Evolutionary conservation across 2,797 vertebrate species (phyloP), one percentile per base, ranked within the genome.

Genomic region (Mareca strepera): DNA sequence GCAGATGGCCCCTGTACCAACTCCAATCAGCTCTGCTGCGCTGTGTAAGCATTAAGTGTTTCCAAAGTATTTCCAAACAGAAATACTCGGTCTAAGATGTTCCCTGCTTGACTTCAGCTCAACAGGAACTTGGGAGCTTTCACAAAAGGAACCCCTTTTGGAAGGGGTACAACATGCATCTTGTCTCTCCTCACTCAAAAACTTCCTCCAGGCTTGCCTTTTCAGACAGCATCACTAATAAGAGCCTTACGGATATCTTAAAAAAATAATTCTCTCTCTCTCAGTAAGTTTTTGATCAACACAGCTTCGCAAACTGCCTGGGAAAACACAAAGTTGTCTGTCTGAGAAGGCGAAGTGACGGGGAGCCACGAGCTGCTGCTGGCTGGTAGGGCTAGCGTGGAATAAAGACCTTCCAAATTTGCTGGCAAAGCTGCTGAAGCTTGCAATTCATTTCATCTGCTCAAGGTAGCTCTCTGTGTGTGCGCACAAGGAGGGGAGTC

Each of bases 381-480:
- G 50, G 68, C 56, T 48, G 48, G 11, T 16, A 70, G 48, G 75
- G 15, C 69, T 35, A 43, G 21, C 23, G 28, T 17, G 50, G 53
- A 16, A 43, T 14, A 82, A 82, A 79, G 64, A 74, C 39, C 52
- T 74, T 11, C 76, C 91, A 88, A 91, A 77, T 64, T 20, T 90
- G 79, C 90, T 75, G 62, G 64, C 48, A 92, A 85, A 91, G 82
- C 91, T 83, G 90, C 82, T 64, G 68, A 77, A 88, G 41, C 23
- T 75, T 86, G 50, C 66, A 43, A 46, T 68, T 92, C 80, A 58
- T 84, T 88, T 76, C 50, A 91, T 81, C 79, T 68, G 69, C 69
- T 82, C 86, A 62, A 80, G 81, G 44, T 58, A 77, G 75, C 31
- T 72, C 85, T 88, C n/a, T 58, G 58, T 52, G 50, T 37, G 63